phyloP scores from a whole-genome alignment of 2,797 vertebrate species.

The Alfaro cultratus region DNA sequence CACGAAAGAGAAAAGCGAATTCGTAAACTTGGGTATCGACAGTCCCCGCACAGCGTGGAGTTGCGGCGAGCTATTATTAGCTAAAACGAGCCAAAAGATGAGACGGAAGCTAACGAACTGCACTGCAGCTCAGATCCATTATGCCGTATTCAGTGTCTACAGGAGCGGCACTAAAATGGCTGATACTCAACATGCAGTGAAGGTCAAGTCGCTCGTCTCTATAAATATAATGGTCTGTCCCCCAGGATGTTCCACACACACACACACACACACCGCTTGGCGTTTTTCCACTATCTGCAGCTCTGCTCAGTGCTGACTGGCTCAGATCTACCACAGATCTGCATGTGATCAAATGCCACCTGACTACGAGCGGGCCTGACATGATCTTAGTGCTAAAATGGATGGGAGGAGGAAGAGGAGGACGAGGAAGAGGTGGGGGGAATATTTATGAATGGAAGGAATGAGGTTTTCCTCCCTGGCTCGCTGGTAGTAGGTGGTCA shows the following conservation, averaged over 20 bases:
- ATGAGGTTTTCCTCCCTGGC: conserved; percentile 65
- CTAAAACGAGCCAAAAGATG: conserved; percentile 63
- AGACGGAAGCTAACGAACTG: conserved; percentile 73
- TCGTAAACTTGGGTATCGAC: conserved; percentile 43
- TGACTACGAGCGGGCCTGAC: conserved; percentile 51
- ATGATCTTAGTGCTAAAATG: conserved; percentile 58
- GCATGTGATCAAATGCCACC: conserved; percentile 68
- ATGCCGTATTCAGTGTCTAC: conserved; percentile 68
- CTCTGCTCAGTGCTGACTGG: conserved; percentile 62
- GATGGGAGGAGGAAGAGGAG: conserved; percentile 23
- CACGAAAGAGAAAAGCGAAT: conserved; percentile 22
- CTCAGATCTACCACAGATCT: conserved; percentile 63
- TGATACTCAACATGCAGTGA: conserved; percentile 80
- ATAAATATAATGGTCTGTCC: conserved; percentile 85
- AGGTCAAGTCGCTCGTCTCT: conserved; percentile 82
- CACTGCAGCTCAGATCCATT: conserved; percentile 74
- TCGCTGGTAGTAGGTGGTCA: conserved; percentile 56
- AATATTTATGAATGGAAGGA: conserved; percentile 74
- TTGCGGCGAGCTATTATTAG: conserved; percentile 76
- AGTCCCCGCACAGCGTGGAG: conserved; percentile 63
- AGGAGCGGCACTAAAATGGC: conserved; percentile 79
- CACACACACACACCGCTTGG: conserved; percentile 58
- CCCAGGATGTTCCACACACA: conserved; percentile 75
- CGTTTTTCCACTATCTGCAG: conserved; percentile 79
- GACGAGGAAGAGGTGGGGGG: background rate